Evolutionary conservation across 2,888 invertebrate genomes (phyloP), one percentile per base, ranked within the genome.

Genomic region (Eilema depressum): DNA sequence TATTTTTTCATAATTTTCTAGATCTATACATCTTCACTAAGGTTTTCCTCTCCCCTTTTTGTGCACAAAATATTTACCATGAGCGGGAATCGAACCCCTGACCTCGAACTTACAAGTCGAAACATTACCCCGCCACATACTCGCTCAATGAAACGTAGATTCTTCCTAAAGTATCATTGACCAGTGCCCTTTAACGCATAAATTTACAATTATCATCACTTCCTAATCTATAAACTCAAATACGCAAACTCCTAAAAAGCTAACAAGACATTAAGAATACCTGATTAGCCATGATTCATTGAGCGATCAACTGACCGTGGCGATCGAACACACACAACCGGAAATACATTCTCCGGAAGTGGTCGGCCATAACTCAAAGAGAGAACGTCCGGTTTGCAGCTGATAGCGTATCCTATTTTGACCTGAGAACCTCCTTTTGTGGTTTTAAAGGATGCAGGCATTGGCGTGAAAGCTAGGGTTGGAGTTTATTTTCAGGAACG

Each of bases 341-440:
- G 93, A 94, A 91, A 92, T 91, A 91, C 92, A 91, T 87, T 85
- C 86, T 78, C 87, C 93, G 95, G 95, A 95, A 88, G 91, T 86
- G 92, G 90, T 88, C 85, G 85, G 88, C 91, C 91, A 91, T 95
- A 93, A 95, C 86, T 95, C 95, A 95, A 91, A 91, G 91, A 84
- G 86, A 85, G 87, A 82, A 83, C 86, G 82, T 93, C 94, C 94
- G 91, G 88, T 81, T 81, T 82, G 84, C 87, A 88, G 88, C 90
- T 88, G 92, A 92, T 93, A 92, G 82, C 77, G 82, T 76, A 82
- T 78, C 83, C 83, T 78, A 83, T 77, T 82, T 79, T 78, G 77
- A 81, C 78, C 82, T 83, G 83, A 82, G 73, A 77, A 80, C 76
- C 80, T 79, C 83, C 80, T 83, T 84, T 81, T 80, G 77, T 81